Evolutionary conservation across 2,888 invertebrate species (phyloP).

Genomic region (Microctonus hyperodae): DNA sequence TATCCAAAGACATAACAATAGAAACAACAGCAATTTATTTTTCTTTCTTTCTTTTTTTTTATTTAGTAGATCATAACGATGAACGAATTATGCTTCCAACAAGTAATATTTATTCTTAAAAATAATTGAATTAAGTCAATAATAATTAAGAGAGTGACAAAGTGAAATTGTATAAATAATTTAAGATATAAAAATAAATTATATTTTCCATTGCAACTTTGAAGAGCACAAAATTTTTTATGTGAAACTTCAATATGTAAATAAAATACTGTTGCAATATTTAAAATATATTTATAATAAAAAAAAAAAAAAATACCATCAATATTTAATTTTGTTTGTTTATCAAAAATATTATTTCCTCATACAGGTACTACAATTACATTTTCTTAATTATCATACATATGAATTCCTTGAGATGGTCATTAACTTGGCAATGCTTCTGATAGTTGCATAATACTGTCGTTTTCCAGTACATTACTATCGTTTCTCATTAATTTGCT

Average conservation of each 20-base stretch:
- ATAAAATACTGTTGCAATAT: conserved; percentile 48
- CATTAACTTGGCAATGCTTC: conserved; percentile 62
- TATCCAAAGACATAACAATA: too few relatives aligned
- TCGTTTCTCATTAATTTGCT: conserved; percentile 37
- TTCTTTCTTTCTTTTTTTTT: not conserved
- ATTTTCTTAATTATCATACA: conserved; percentile 15
- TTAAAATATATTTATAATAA: conserved; percentile 50
- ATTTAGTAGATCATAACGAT: not conserved
- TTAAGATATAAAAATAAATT: conserved; percentile 21
- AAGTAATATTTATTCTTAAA: conserved; percentile 6
- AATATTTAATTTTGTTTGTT: conserved; percentile 7
- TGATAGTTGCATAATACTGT: conserved; percentile 63
- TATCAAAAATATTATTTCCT: too few relatives aligned
- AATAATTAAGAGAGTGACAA: conserved; percentile 29
- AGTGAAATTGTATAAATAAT: conserved; percentile 38
- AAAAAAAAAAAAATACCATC: conserved; percentile 25
- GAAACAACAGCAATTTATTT: too few relatives aligned
- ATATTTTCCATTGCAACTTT: conserved; percentile 2
- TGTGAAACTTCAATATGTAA: conserved; percentile 39
- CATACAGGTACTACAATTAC: too few relatives aligned
- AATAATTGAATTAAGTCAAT: not conserved
- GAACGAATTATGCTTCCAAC: not conserved
- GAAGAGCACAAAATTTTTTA: conserved; percentile 12
- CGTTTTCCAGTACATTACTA: conserved; percentile 47
- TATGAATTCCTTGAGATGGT: not conserved